Evolutionary conservation across 2,113 vertebrate genomes (phyloP), one percentile per base, ranked within the genome.

Genomic region (Cavia aperea): DNA sequence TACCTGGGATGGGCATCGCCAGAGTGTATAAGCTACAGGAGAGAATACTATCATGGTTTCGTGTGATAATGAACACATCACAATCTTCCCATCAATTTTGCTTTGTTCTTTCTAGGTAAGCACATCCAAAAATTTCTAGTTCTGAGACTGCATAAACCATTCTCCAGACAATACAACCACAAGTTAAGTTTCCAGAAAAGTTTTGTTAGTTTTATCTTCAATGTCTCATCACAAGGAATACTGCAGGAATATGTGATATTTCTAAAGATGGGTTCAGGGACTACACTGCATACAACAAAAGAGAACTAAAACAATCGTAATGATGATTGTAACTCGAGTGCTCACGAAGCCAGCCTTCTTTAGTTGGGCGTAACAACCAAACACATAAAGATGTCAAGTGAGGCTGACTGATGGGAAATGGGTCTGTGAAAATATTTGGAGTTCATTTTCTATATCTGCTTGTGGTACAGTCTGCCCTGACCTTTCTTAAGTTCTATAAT

Each of bases 401-500:
- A 72, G 29, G 65, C 2, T 77, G 29, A 89, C 66, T 31, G 43
- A 77, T 39, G 10, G 33, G 2, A 91, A 81, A 58, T 66, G 54
- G 19, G 8, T 31, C 13, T 75, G 60, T 70, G 43, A 78, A 90
- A 92, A 78, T 81, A 94, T 33, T 90, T 93, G 78, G 62, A 12
- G 19, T 26, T 89, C 33, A 68, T 81, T 93, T 86, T 88, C 77
- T 72, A 10, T 26, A 89, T 79, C 23, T 91, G n/a, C 7, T 62
- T 51, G 39, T 33, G 62, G 81, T 66, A 70, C 7, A n/a, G 15
- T 79, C 19, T 93, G 18, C 1, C n/a, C 33, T 87, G 26, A 49
- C 33, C 75, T 89, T 95, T 75, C 62, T 23, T 36, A 85, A 65
- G 36, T 92, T 88, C 58, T 75, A n/a, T 79, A 86, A 75, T 78